Evolutionary conservation across 2,797 vertebrate species (phyloP).

Genomic region (Crenichthys baileyi): DNA sequence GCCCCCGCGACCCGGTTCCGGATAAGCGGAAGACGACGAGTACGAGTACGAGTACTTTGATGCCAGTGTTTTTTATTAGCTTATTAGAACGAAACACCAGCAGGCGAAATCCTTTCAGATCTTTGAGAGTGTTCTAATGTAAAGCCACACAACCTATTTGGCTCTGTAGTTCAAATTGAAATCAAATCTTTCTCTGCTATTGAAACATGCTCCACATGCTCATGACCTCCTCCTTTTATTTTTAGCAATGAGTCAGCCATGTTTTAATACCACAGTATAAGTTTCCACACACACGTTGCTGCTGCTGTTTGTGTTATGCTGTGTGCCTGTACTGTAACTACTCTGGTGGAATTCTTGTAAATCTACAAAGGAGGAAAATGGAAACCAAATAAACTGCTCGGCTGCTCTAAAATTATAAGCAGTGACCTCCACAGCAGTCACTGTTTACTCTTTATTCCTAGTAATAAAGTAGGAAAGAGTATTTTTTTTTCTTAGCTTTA

Average conservation of each 20-base stretch:
- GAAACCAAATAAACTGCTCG: slow-evolving; percentile 14
- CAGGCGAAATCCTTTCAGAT: background rate
- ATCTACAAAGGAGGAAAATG: slow-evolving; percentile 9
- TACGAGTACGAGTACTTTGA: no score
- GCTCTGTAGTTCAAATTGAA: background rate
- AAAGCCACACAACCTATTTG: background rate
- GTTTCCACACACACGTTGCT: slow-evolving; percentile 9
- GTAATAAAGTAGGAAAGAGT: background rate
- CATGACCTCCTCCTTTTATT: slow-evolving; percentile 3
- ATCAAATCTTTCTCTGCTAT: slow-evolving; percentile 6
- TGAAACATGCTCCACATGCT: background rate
- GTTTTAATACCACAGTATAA: slow-evolving; percentile 19
- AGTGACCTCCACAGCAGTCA: background rate
- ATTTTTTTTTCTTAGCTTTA: slow-evolving; percentile 8
- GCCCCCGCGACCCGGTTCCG: no score
- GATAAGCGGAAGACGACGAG: no score
- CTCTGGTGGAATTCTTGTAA: slow-evolving; percentile 25
- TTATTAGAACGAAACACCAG: background rate
- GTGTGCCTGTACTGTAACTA: slow-evolving; percentile 8
- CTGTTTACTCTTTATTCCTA: background rate
- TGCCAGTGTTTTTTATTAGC: background rate
- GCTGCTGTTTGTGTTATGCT: slow-evolving; percentile 1
- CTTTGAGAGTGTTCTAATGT: background rate
- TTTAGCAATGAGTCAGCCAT: slow-evolving; percentile 18
- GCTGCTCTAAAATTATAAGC: background rate